A percentile compares a stretch with the other conserved stretches of the same genome.
Conservation (phyloP, 53 echinoderm and acorn worm genomes). For the Crossaster papposus region DNA sequence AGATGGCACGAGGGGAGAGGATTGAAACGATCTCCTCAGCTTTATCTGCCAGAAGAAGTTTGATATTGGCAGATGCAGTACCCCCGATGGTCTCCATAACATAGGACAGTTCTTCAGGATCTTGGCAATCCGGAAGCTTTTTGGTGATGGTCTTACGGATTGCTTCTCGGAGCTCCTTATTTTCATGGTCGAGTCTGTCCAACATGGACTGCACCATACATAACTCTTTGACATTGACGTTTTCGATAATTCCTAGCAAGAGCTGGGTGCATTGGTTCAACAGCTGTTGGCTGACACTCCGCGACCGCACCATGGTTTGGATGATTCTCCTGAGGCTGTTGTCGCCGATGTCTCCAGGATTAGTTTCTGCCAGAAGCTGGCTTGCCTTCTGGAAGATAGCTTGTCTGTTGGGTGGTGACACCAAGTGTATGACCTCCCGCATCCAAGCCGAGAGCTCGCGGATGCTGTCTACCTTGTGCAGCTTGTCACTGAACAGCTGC, state of each 20-base stretch:
- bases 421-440: constrained; percentile 63
- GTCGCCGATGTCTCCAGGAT: constrained; percentile 40
- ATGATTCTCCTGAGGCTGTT: constrained; percentile 77
- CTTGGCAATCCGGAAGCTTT: constrained; percentile 47
- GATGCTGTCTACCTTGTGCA: constrained; percentile 69
- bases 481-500: constrained; percentile 57
- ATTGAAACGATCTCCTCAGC: constrained; percentile 23
- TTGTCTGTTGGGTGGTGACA: constrained; percentile 39
- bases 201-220: constrained; percentile 59
- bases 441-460: constrained; percentile 77
- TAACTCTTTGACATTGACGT: constrained; percentile 53
- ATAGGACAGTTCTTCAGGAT: constrained; percentile 64
- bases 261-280: constrained; percentile 67
- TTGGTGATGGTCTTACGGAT: constrained; percentile 19
- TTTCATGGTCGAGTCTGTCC: constrained; percentile 45
- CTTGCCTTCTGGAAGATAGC: constrained; percentile 59
- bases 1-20: background rate
- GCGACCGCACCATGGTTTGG: constrained; percentile 57
- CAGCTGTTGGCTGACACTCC: constrained; percentile 41
- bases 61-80: constrained; percentile 67
- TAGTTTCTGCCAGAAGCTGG: constrained; percentile 45
- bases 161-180: constrained; percentile 40
- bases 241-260: constrained; percentile 64
- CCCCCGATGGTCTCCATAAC: constrained; percentile 67
- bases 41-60: constrained; percentile 64